Conservation (phyloP, 1,140 invertebrate species). For the Riptortus pedestris region DNA sequence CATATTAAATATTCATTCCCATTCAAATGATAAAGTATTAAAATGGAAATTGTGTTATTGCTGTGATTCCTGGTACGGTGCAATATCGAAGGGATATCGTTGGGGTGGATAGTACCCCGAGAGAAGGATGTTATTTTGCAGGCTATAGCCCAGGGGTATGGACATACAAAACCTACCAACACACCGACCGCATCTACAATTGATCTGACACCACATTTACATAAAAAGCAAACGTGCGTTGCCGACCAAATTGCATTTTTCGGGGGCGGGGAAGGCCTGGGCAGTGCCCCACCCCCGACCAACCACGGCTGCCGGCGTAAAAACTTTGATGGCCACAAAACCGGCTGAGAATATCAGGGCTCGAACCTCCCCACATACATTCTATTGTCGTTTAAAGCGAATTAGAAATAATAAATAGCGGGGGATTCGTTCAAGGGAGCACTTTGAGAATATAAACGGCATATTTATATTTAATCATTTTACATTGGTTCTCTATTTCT, state of each 20-base stretch:
- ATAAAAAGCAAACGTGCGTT: constrained; percentile 26
- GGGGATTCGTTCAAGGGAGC: background rate
- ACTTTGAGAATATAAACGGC: background rate
- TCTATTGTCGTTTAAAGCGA: background rate
- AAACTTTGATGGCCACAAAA: constrained; percentile 16
- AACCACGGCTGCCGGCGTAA: too few relatives aligned
- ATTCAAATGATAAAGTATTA: too few relatives aligned
- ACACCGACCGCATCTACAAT: background rate
- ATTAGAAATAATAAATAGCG: constrained; percentile 12
- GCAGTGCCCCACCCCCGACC: background rate
- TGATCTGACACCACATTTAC: constrained; percentile 21
- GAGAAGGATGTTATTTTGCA: too few relatives aligned
- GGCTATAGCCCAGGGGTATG: too few relatives aligned
- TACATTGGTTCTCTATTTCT: background rate
- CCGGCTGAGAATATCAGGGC: constrained; percentile 20
- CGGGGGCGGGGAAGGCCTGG: background rate
- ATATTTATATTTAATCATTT: background rate
- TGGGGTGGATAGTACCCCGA: too few relatives aligned
- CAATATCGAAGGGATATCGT: too few relatives aligned
- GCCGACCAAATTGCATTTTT: constrained; percentile 25
- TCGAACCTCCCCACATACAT: background rate
- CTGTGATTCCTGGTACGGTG: too few relatives aligned
- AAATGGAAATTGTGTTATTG: too few relatives aligned
- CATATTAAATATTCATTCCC: too few relatives aligned
- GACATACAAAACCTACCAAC: too few relatives aligned